phyloP scores from a whole-genome alignment of 2,113 vertebrate genomes.

The Kobus ellipsiprymnus region DNA sequence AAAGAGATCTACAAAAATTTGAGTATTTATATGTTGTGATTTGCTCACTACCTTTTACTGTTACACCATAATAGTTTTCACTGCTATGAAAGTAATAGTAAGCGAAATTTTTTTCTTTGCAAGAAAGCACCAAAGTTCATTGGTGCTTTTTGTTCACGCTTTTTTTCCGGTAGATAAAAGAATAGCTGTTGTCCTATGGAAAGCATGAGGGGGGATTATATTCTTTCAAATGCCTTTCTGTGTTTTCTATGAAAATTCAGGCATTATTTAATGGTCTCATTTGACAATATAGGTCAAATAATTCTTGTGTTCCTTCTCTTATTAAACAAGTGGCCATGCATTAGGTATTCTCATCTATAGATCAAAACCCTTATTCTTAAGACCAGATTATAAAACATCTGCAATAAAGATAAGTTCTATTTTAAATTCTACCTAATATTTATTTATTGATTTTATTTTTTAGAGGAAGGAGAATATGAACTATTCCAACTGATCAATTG shows the following conservation, averaged over 20 bases:
- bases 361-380: neutral
- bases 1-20: neutral
- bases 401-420: neutral
- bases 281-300: neutral
- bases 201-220: neutral
- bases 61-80: neutral
- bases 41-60: neutral
- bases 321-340: neutral
- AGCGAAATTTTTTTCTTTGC: neutral
- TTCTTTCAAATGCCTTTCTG: neutral
- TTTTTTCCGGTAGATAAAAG: neutral
- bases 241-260: neutral
- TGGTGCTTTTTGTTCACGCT: neutral
- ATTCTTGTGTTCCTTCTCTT: neutral
- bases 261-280: neutral
- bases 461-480: neutral
- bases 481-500: neutral
- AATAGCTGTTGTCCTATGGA: neutral
- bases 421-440: neutral
- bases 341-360: neutral
- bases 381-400: neutral
- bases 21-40: neutral
- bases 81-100: neutral
- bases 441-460: constrained; percentile 6
- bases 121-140: neutral